Conservation (phyloP, 2,113 vertebrate species). For the Ia io region DNA sequence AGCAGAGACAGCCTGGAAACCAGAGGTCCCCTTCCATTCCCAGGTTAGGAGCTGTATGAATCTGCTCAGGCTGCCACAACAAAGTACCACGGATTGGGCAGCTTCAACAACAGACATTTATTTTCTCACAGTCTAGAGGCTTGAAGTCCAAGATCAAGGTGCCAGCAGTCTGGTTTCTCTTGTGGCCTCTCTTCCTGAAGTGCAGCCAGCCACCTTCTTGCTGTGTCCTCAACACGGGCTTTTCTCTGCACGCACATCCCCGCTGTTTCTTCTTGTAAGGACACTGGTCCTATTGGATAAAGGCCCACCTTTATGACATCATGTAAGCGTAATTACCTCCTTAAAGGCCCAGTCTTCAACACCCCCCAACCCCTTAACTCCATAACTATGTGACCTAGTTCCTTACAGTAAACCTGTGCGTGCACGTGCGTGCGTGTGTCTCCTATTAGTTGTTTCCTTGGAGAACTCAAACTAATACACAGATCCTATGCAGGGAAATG, state of each 20-base stretch:
- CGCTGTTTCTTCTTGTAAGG: not conserved
- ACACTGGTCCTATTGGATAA: not conserved
- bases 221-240: not conserved
- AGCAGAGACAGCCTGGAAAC: not conserved
- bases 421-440: no score
- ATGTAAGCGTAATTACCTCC: not conserved
- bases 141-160: not conserved
- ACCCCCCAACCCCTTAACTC: fast-evolving
- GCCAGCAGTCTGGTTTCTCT: not conserved
- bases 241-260: not conserved
- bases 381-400: not conserved
- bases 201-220: not conserved
- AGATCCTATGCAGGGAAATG: not conserved
- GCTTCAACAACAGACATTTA: not conserved
- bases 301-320: not conserved
- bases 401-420: not conserved
- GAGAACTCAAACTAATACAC: not conserved
- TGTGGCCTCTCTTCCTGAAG: not conserved
- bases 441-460: not conserved
- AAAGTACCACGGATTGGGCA: not conserved
- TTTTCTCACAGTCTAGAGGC: not conserved
- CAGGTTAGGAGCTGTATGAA: not conserved
- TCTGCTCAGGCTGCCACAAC: not conserved
- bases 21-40: not conserved
- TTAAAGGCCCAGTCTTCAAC: not conserved